Percentiles rank a stretch among this genome's conserved stretches.
Evolutionary conservation across 1,140 invertebrate species (phyloP).

Genomic region (Arctopsyche grandis): DNA sequence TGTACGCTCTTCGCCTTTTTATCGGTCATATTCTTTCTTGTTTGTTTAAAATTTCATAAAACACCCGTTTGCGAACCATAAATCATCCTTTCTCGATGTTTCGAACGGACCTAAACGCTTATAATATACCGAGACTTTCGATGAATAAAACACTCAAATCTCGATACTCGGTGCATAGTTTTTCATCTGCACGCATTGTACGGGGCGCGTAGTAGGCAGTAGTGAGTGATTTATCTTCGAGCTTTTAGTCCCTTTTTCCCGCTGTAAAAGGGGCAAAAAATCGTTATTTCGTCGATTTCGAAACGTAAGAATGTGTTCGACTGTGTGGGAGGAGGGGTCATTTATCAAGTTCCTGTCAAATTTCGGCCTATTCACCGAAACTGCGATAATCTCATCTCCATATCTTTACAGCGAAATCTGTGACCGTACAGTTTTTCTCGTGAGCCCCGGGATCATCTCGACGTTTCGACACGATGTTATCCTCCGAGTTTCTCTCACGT

Average conservation of each 20-base stretch:
- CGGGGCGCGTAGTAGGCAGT: too few species aligned
- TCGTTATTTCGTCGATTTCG: constrained; percentile 13
- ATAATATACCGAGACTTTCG: too few species aligned
- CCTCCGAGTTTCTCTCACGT: too few species aligned
- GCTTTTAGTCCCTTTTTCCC: neutral
- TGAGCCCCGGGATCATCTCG: neutral
- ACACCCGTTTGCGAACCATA: neutral
- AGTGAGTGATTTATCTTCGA: constrained; percentile 1
- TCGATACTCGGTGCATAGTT: too few species aligned
- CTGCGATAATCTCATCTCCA: constrained; percentile 17
- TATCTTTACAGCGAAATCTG: neutral
- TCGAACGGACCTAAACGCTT: too few species aligned
- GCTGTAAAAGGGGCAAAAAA: neutral
- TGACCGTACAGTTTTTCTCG: neutral
- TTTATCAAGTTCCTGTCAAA: constrained; percentile 23
- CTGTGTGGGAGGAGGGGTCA: neutral
- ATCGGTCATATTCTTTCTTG: neutral
- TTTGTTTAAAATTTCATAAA: constrained; percentile 10
- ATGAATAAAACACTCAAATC: too few species aligned
- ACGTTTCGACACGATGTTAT: neutral
- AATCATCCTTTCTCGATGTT: constrained; percentile 4
- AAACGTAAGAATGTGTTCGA: constrained; percentile 16
- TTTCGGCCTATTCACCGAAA: constrained; percentile 10
- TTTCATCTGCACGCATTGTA: too few species aligned
- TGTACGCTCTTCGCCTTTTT: neutral